Base-by-base conservation (phyloP, 2,113 vertebrate genomes). In the Excalfactoria chinensis region DNA sequence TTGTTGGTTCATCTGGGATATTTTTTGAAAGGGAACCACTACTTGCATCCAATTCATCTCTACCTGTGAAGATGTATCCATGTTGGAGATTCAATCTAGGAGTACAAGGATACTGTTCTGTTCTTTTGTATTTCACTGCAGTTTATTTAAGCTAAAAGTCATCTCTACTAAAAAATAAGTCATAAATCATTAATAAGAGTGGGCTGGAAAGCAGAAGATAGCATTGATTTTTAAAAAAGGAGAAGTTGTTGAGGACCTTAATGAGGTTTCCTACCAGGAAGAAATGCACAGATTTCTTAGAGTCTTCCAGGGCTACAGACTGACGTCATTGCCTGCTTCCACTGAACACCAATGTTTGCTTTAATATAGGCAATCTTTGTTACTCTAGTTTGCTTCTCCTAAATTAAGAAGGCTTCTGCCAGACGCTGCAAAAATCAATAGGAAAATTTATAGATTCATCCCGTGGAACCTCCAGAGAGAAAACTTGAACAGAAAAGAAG, bases 1-100 rank as follows among this genome's bases (percentile, higher is more conserved):
- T 3, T 30, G 7, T 17, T 53, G 8, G 20, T 14, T 8, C 58
- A 32, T 21, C 30, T 69, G 49, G 9, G 26, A 23, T 32, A 22
- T 18, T 35, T 26, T 41, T 44, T 32, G 22, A 64, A 41, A 3
- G 3, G 14, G 4, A 41, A 59, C 26, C 49, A 41, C 3, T 16
- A 3, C 2, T 16, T 13, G 34, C 22, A 25, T 72, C 13, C n/a
- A 72, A 44, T 22, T 48, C 4, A 32, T 11, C 30, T 79, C 40
- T 16, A 12, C 6, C 5, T 11, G 6, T 15, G 23, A 58, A 35
- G 13, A 67, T 13, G 41, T 0, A 51, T 4, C 7, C 21, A 9
- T 15, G 9, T 0, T 21, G 12, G 48, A 71, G 22, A 64, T 26
- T 17, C 8, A 0, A 13, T 23, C 44, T 4, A 12, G n/a, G n/a